Conservation (phyloP, 2,888 invertebrate species). For the Ecliptopera silaceata region DNA sequence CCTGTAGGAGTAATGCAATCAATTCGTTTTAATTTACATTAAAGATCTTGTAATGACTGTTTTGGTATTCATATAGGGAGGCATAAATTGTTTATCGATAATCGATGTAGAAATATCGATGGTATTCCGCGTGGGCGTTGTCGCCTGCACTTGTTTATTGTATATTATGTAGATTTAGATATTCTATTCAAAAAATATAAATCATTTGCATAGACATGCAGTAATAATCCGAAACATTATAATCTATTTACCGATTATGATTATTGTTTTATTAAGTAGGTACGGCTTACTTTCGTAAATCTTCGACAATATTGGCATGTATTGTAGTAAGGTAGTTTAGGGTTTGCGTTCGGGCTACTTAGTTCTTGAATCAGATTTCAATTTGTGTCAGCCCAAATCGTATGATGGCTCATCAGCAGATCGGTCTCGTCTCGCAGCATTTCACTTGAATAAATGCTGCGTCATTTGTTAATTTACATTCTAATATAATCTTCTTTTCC, state of each 20-base stretch:
- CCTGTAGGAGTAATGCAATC: slow-evolving; percentile 11
- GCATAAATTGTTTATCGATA: slow-evolving; percentile 51
- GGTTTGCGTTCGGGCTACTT: too few relatives aligned
- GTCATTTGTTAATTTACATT: too few relatives aligned
- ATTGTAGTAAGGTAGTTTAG: too few relatives aligned
- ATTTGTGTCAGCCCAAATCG: too few relatives aligned
- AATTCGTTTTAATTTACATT: slow-evolving; percentile 30
- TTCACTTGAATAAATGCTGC: too few relatives aligned
- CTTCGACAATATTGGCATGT: too few relatives aligned
- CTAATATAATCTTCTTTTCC: too few relatives aligned
- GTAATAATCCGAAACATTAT: neutral
- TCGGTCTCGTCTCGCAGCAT: too few relatives aligned
- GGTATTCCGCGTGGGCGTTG: slow-evolving; percentile 38
- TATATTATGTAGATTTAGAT: slow-evolving; percentile 15
- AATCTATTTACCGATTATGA: neutral
- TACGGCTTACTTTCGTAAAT: too few relatives aligned
- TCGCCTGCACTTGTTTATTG: slow-evolving; percentile 18
- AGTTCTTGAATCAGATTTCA: too few relatives aligned
- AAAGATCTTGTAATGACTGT: slow-evolving; percentile 30
- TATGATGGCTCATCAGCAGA: too few relatives aligned
- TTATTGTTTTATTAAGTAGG: too few relatives aligned
- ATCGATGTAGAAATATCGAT: slow-evolving; percentile 28
- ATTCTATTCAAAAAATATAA: slow-evolving; percentile 5
- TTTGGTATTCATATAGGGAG: slow-evolving; percentile 32
- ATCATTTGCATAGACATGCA: slow-evolving; percentile 12